Conservation (phyloP, 2,888 invertebrate species). For the Drosophila silvestris region DNA sequence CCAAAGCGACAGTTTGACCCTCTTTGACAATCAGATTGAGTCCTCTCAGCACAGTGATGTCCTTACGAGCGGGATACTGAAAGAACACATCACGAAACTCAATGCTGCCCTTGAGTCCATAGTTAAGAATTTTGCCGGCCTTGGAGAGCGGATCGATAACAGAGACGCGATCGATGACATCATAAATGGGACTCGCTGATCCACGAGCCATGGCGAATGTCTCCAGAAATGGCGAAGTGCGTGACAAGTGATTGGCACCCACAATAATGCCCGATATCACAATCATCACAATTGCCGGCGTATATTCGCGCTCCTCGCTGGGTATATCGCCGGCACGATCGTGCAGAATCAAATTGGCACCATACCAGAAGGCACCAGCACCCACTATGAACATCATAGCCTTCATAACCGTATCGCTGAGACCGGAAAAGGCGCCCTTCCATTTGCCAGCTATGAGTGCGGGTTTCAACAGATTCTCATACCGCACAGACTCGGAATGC, state of each 20-base stretch:
- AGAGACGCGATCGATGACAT: slow-evolving; percentile 91
- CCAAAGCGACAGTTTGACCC: slow-evolving; percentile 90
- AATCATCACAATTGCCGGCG: slow-evolving; percentile 89
- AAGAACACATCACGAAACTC: slow-evolving; percentile 90
- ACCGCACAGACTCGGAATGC: slow-evolving; percentile 88
- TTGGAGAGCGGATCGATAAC: slow-evolving; percentile 90
- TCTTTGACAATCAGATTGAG: slow-evolving; percentile 87
- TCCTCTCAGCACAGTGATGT: slow-evolving; percentile 89
- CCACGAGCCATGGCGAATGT: slow-evolving; percentile 90
- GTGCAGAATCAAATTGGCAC: slow-evolving; percentile 89
- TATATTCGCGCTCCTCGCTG: slow-evolving; percentile 87
- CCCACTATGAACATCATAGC: slow-evolving; percentile 90
- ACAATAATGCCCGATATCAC: slow-evolving; percentile 91
- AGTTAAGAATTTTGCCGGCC: slow-evolving; percentile 87
- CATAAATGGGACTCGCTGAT: slow-evolving; percentile 90
- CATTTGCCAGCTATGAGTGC: slow-evolving; percentile 88
- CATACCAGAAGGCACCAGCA: slow-evolving; percentile 92
- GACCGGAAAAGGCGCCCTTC: slow-evolving; percentile 88
- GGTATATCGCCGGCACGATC: slow-evolving; percentile 86
- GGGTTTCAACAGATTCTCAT: slow-evolving; percentile 85
- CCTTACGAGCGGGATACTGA: slow-evolving; percentile 90
- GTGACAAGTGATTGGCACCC: slow-evolving; percentile 91
- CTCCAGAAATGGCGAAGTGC: slow-evolving; percentile 90
- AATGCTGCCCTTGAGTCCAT: slow-evolving; percentile 88
- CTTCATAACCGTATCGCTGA: slow-evolving; percentile 90